Base-by-base conservation (phyloP, 35 echinoderm and acorn worm species). In the Nesometra sesokonis region DNA sequence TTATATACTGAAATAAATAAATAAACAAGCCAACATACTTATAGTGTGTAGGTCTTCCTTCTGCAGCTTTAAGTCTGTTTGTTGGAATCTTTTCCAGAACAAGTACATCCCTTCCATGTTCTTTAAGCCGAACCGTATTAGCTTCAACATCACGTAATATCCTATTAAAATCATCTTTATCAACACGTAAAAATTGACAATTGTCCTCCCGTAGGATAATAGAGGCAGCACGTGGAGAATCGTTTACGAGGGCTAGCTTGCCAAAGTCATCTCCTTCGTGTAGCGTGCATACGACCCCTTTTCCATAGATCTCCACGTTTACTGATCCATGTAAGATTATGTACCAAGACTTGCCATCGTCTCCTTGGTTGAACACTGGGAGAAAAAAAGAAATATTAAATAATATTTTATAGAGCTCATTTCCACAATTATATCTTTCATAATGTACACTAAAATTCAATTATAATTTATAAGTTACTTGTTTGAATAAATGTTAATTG, bases 181-280 rank as follows among this genome's bases (percentile, higher is more conserved):
- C 95, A 46, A 97, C 95, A 31, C 90, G 88, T 37, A 97, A 87
- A 46, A 97, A 93, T 35, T 97, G 95, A 85, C 95, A 93, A 76
- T 93, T 97, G 79, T 97, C 95, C 78, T 97, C 95, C 11, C 95
- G 77, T 29, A 97, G 82, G 0, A 97, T 92, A 77, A 97, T 97
- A 27, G 91, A 93, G 11, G 95, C 95, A 13, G 95, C 95, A 31
- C 95, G 82, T 3, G 95, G 95, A 8, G 95, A 86, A 39, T 97
- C 92, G 80, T 97, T 97, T 27, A 97, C 95, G 8, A 97, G 82
- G 1, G 95, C 95, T 38, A 97, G 87, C 37, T 97, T 97, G 19
- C 95, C 95, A 84, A 97, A 97, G 78, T 97, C 95, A 88, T 97
- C 95, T 11, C 95, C 95, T 46, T 97, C 95, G 77, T 93, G 93